Base-by-base conservation (phyloP, 2,113 vertebrate genomes). In the Rallus limicola region DNA sequence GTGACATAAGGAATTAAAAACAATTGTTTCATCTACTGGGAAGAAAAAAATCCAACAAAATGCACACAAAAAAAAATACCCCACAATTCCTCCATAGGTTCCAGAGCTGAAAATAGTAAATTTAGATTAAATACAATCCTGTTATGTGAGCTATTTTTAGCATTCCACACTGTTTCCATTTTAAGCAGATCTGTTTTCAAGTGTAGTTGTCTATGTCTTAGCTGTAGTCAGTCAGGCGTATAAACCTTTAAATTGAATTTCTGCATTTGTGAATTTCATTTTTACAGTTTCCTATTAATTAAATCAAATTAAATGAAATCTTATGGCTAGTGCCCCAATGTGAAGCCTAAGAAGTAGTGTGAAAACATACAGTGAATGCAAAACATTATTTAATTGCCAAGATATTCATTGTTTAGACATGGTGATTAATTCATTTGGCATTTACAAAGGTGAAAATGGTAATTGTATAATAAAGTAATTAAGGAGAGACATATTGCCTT, bases 381-480 rank as follows among this genome's bases (percentile, higher is more conserved):
- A 96, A 21, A 58, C 26, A 76, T 56, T 93, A 79, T 85, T 83
- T 95, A 92, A 88, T 94, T 92, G 17, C 26, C 62, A 82, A 79
- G 52, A 59, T 63, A 63, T 38, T 85, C 15, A 25, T 93, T 92
- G 64, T 81, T 90, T 92, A 95, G 58, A 81, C 28, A 86, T 33
- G 40, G 33, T 82, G 31, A 92, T 89, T 93, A 89, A 75, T 78
- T 92, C 15, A 64, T 88, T 64, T 79, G 68, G 26, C 65, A 87
- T 88, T 84, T 89, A 76, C 34, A 89, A 89, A 92, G 24, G 78
- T 92, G 48, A 91, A 94, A 93, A 89, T 81, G 34, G 23, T 56
- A 92, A 90, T 59, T 90, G 29, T 83, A 7, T 83, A 76, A 86
- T 38, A 56, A 69, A 71, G 79, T 78, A 93, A 74, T 93, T 91